These are phyloP conservation scores for Cryptus armator DNA, from an alignment of 2,888 invertebrate genomes.

Conservation along the genomic window DNA sequence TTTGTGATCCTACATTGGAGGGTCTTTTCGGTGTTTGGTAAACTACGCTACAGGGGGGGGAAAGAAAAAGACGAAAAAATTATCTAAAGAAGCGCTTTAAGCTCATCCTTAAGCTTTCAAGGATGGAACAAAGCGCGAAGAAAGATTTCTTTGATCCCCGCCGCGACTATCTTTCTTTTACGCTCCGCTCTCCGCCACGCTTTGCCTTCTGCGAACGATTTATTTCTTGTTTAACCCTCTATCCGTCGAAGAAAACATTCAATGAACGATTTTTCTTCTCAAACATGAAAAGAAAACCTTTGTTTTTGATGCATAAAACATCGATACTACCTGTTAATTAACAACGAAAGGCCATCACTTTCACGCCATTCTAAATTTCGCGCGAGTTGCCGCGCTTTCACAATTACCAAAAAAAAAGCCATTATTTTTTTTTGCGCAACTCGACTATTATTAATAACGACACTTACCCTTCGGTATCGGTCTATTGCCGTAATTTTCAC, in stretches of 20 bases:
- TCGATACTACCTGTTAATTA: background rate
- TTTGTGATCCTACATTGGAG: background rate
- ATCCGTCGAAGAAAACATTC: background rate
- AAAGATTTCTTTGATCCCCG: conserved; percentile 7
- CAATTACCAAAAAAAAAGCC: too few relatives aligned
- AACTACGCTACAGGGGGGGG: background rate
- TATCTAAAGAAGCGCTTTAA: background rate
- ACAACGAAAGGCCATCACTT: too few relatives aligned
- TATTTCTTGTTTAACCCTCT: background rate
- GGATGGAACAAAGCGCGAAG: conserved; percentile 4
- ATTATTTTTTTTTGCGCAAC: too few relatives aligned
- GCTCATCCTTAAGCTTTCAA: background rate
- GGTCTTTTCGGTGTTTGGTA: conserved; percentile 3
- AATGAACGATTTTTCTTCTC: background rate
- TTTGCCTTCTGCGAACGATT: background rate
- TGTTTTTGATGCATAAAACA: background rate
- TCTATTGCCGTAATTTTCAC: too few relatives aligned
- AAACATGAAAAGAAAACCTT: background rate
- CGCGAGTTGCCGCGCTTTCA: background rate
- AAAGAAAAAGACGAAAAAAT: background rate
- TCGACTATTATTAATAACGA: too few relatives aligned
- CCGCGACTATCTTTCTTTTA: background rate
- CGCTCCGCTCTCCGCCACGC: background rate
- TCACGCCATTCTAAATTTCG: too few relatives aligned
- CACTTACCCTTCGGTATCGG: too few relatives aligned